phyloP scores from a whole-genome alignment of 2,113 vertebrate genomes.

The Anguilla japonica region DNA sequence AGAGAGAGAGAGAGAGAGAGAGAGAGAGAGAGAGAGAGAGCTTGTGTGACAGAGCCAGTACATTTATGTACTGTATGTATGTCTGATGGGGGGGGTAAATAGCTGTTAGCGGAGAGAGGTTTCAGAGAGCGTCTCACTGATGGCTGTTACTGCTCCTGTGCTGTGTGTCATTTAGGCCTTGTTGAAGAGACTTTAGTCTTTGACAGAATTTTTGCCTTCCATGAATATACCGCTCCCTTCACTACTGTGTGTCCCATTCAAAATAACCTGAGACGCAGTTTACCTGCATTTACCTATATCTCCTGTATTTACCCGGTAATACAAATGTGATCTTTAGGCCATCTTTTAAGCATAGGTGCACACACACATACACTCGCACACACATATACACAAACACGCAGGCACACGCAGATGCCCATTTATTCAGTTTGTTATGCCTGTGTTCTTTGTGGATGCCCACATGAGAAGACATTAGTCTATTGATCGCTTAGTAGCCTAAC shows the following conservation, averaged over 20 bases:
- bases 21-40: neutral
- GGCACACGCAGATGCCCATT: neutral
- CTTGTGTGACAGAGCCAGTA: neutral
- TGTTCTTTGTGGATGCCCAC: neutral
- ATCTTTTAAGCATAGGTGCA: too few relatives aligned
- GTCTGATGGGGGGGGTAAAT: neutral
- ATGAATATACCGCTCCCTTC: neutral
- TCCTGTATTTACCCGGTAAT: too few relatives aligned
- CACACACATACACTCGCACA: neutral
- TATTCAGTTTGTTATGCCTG: neutral
- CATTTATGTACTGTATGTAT: neutral
- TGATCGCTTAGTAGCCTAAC: neutral
- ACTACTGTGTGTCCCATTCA: neutral
- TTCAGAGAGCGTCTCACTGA: neutral
- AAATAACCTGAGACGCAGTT: neutral
- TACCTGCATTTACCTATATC: too few relatives aligned
- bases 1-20: neutral
- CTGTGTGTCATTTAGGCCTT: neutral
- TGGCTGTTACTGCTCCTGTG: neutral
- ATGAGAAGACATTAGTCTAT: neutral
- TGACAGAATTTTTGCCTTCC: neutral
- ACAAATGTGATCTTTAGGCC: too few relatives aligned
- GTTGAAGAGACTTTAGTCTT: too few relatives aligned
- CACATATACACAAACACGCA: slow-evolving; percentile 4
- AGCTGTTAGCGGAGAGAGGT: neutral